Conservation (phyloP, 2,113 vertebrate species). For the Muscicapa adusta region DNA sequence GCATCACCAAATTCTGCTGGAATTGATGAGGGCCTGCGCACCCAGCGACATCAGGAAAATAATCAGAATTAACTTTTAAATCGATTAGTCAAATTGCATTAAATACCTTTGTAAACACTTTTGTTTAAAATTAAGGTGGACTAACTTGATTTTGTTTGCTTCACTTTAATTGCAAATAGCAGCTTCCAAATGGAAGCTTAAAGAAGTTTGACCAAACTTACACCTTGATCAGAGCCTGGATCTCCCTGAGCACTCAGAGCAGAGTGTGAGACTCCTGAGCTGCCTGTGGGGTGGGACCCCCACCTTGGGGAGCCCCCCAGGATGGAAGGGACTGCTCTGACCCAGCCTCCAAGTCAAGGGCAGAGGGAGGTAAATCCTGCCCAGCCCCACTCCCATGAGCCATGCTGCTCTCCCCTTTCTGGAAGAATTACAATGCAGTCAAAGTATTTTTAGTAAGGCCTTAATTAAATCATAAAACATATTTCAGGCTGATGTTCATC, state of each 20-base stretch:
- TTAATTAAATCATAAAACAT: slow-evolving; percentile 35
- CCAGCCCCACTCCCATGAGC: background rate
- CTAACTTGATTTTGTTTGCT: background rate
- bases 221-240: background rate
- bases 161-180: background rate
- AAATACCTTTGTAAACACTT: background rate
- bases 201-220: background rate
- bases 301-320: background rate
- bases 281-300: background rate
- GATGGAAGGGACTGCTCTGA: background rate
- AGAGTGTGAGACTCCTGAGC: background rate
- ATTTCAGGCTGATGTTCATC: slow-evolving; percentile 29
- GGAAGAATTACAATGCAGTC: background rate
- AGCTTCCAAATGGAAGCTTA: background rate
- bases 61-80: background rate
- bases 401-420: background rate
- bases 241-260: background rate
- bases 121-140: background rate
- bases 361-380: background rate
- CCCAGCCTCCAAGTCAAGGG: background rate
- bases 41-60: background rate
- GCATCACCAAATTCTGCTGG: background rate
- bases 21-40: background rate
- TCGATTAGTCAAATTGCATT: background rate
- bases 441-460: background rate